Conservation (phyloP, 2,797 vertebrate species). For the Enteromius trimaculatus region DNA sequence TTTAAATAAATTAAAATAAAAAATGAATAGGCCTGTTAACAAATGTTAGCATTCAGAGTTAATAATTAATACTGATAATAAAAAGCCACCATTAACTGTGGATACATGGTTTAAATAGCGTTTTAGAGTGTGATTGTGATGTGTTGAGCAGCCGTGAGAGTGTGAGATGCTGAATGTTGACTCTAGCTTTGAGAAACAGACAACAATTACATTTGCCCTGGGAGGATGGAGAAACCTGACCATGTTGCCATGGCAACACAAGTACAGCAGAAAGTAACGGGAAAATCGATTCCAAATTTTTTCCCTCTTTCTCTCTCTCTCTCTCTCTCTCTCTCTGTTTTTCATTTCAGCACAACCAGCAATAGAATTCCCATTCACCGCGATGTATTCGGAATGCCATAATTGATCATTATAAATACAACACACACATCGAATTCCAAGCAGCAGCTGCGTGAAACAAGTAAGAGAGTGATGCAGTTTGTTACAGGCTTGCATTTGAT, state of each 20-base stretch:
- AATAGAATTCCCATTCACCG: conserved; percentile 22
- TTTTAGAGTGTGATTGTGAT: conserved; percentile 5
- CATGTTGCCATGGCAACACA: conserved; percentile 85
- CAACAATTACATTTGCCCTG: conserved; percentile 85
- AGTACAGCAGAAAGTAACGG: conserved; percentile 83
- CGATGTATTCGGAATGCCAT: conserved; percentile 2
- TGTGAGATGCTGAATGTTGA: conserved; percentile 67
- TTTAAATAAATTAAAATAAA: neutral
- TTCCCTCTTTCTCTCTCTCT: conserved; percentile 63
- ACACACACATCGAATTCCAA: conserved; percentile 17
- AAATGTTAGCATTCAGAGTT: neutral
- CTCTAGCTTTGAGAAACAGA: conserved; percentile 76
- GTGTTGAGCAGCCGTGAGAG: conserved; percentile 20
- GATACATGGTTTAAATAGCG: neutral
- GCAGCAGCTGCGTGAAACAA: neutral
- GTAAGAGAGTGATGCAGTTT: neutral
- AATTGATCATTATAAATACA: conserved; percentile 30
- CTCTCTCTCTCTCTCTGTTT: conserved; percentile 40
- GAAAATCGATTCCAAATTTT: conserved; percentile 80
- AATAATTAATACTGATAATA: neutral
- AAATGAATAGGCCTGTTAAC: neutral
- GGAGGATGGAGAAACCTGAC: conserved; percentile 82
- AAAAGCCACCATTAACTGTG: neutral
- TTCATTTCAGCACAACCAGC: conserved; percentile 43
- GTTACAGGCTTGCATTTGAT: neutral